phyloP scores from a whole-genome alignment of 1,140 invertebrate species.

The Drosophila pseudoananassae region DNA sequence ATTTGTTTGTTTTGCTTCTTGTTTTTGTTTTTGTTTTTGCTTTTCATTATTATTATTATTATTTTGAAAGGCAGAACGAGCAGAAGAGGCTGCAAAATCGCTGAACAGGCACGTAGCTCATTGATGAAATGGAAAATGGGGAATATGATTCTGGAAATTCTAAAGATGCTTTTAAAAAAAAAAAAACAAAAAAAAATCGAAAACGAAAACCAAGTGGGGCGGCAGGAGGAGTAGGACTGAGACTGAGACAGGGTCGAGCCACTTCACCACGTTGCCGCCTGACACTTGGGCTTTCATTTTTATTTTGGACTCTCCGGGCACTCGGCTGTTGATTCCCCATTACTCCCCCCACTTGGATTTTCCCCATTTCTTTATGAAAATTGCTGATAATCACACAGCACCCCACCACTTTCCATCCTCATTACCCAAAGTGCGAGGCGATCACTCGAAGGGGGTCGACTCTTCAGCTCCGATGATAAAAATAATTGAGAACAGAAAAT shows the following conservation, averaged over 20 bases:
- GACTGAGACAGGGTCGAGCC: slow-evolving; percentile 55
- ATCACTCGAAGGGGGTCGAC: slow-evolving; percentile 47
- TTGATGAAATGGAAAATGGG: slow-evolving; percentile 57
- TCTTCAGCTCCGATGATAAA: not conserved
- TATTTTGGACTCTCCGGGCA: slow-evolving; percentile 25
- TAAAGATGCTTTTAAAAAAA: slow-evolving; percentile 20
- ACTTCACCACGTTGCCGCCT: slow-evolving; percentile 75
- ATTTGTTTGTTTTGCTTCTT: slow-evolving; percentile 55
- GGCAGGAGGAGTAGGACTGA: slow-evolving; percentile 1
- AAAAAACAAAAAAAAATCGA: not conserved
- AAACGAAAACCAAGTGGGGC: not conserved
- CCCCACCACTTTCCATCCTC: slow-evolving; percentile 34
- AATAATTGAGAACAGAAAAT: slow-evolving; percentile 3
- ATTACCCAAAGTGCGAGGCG: slow-evolving; percentile 58
- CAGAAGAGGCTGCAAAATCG: slow-evolving; percentile 74
- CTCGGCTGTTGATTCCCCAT: no score
- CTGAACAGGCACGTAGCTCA: slow-evolving; percentile 78
- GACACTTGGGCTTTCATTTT: slow-evolving; percentile 63
- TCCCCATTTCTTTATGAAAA: slow-evolving; percentile 77
- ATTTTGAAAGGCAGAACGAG: slow-evolving; percentile 1
- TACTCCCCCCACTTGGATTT: slow-evolving; percentile 64
- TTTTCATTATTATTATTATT: slow-evolving; percentile 53
- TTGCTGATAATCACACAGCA: slow-evolving; percentile 67
- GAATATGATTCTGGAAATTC: slow-evolving; percentile 14
- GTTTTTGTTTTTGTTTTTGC: slow-evolving; percentile 48